Evolutionary conservation across 2,888 invertebrate species (phyloP).

Genomic region (Eristalis arbustorum): DNA sequence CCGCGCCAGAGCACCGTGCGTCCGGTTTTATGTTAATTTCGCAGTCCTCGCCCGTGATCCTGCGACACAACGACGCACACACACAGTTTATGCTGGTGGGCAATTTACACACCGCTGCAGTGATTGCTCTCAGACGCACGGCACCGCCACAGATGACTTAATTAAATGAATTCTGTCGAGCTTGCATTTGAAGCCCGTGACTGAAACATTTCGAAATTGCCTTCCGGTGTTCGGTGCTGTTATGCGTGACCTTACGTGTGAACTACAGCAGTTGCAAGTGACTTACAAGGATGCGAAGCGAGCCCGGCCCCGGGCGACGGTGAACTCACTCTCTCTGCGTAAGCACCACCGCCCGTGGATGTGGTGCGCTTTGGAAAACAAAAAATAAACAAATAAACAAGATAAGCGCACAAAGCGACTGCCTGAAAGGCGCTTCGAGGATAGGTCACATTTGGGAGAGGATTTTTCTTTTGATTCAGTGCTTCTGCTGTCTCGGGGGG

Average conservation of each 20-base stretch:
- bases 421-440: neutral
- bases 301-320: neutral
- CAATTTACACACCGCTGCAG: slow-evolving; percentile 9
- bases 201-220: neutral
- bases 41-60: slow-evolving; percentile 8
- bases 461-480: neutral
- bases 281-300: neutral
- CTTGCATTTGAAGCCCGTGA: neutral
- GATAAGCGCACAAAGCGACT: neutral
- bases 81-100: slow-evolving; percentile 16
- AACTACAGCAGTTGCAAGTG: slow-evolving; percentile 25
- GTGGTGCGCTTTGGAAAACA: neutral
- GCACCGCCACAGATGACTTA: slow-evolving; percentile 29
- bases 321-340: too few relatives aligned
- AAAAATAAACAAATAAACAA: neutral
- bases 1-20: slow-evolving; percentile 14
- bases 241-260: neutral
- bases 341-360: too few relatives aligned
- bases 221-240: neutral
- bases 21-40: slow-evolving; percentile 41
- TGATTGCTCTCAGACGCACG: slow-evolving; percentile 24
- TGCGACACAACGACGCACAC: neutral
- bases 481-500: neutral
- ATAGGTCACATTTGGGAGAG: neutral
- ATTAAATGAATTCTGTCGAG: slow-evolving; percentile 27